phyloP scores from a whole-genome alignment of 2,797 vertebrate species.

The Eulemur coronatus region DNA sequence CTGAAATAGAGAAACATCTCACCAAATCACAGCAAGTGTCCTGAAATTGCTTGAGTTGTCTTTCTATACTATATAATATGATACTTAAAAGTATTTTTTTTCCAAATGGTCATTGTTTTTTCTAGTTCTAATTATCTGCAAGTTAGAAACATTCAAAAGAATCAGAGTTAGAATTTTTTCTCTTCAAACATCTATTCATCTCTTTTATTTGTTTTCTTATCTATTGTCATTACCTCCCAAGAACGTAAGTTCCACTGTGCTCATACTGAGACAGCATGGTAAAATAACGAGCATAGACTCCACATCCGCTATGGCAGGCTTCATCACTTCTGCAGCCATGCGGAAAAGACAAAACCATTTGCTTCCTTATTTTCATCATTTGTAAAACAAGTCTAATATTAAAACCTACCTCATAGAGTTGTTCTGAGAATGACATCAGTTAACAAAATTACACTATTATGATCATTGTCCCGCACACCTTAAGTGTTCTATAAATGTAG shows the following conservation, averaged over 20 bases:
- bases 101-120: not conserved
- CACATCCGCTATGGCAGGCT: not conserved
- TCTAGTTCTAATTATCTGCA: not conserved
- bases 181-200: not conserved
- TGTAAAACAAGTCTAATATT: not conserved
- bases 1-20: not conserved
- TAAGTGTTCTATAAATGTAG: not conserved
- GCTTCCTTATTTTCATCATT: not conserved
- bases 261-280: not conserved
- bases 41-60: not conserved
- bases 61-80: not conserved
- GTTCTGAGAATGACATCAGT: not conserved
- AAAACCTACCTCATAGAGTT: not conserved
- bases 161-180: not conserved
- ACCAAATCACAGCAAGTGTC: not conserved
- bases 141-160: not conserved
- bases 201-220: not conserved
- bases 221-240: not conserved
- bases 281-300: not conserved
- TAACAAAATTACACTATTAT: not conserved
- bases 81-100: not conserved
- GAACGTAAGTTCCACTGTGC: not conserved
- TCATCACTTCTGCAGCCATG: not conserved
- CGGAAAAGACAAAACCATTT: not conserved
- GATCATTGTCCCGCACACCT: not conserved